Evolutionary conservation across 2,888 invertebrate species (phyloP).

Genomic region (Crepidodera aurea): DNA sequence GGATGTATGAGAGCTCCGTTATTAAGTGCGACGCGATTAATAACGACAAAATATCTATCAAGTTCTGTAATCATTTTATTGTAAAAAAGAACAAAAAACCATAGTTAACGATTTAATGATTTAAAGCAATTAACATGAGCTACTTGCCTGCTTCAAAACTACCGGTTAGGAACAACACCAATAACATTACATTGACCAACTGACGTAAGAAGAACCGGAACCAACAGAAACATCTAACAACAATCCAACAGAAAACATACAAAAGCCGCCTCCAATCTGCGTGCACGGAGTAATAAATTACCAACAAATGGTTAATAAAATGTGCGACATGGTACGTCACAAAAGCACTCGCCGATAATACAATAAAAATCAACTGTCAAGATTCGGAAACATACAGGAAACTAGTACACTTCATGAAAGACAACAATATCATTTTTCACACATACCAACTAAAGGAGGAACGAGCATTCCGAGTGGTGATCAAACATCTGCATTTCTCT

Average conservation of each 20-base stretch:
- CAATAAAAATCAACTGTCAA: conserved; percentile 13
- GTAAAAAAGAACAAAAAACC: too few species aligned
- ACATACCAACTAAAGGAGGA: too few species aligned
- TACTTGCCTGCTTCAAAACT: neutral
- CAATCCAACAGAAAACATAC: neutral
- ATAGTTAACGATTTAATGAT: too few species aligned
- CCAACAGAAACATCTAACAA: neutral
- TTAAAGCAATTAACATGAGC: too few species aligned
- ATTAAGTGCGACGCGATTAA: too few species aligned
- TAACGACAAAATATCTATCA: too few species aligned
- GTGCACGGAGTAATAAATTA: conserved; percentile 5
- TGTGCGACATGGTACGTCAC: neutral
- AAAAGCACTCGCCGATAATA: conserved; percentile 19
- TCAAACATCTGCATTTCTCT: conserved; percentile 2
- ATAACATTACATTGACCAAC: neutral
- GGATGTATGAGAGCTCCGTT: too few species aligned
- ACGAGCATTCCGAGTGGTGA: conserved; percentile 10
- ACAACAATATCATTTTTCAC: conserved; percentile 12
- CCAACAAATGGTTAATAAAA: conserved; percentile 3
- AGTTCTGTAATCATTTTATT: too few species aligned
- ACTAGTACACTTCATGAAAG: conserved; percentile 1
- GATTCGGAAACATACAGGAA: conserved; percentile 6
- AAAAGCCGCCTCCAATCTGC: conserved; percentile 11
- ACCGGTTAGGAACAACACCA: neutral
- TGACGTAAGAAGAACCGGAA: neutral